Conservation (phyloP, 2,797 vertebrate species). For the Lateolabrax maculatus region DNA sequence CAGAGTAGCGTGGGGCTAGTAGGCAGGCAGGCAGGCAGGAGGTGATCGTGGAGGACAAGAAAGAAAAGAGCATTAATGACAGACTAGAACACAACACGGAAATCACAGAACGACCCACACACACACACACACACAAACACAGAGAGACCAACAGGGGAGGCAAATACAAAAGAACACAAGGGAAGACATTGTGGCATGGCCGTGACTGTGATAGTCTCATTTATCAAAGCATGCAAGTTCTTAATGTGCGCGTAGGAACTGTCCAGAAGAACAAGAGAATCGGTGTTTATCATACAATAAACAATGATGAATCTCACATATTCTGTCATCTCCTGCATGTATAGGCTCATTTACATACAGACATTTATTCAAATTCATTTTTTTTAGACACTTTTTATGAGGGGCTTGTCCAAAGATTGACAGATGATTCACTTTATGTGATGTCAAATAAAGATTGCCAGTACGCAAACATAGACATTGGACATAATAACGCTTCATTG, state of each 20-base stretch:
- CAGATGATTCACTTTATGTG: neutral
- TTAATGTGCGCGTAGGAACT: neutral
- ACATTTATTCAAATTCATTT: too few relatives aligned
- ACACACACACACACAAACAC: too few relatives aligned
- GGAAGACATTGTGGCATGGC: too few relatives aligned
- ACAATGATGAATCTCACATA: neutral
- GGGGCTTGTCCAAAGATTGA: neutral
- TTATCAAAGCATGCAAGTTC: slow-evolving; percentile 4
- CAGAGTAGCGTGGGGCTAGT: too few relatives aligned
- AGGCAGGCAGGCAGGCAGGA: too few relatives aligned
- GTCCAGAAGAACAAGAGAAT: neutral
- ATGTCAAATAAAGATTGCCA: neutral
- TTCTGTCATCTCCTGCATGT: slow-evolving; percentile 3
- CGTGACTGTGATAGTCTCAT: too few relatives aligned
- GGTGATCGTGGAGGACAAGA: too few relatives aligned
- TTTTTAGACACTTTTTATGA: neutral
- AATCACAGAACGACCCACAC: too few relatives aligned
- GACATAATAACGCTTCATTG: neutral
- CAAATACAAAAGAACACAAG: too few relatives aligned
- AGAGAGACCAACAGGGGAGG: too few relatives aligned
- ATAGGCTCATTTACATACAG: slow-evolving; percentile 1
- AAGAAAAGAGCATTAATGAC: too few relatives aligned
- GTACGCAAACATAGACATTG: neutral
- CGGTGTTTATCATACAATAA: slow-evolving; percentile 11
- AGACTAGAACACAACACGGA: too few relatives aligned